Evolutionary conservation across 2,797 vertebrate species (phyloP).

Genomic region (Loris lydekkerianus): DNA sequence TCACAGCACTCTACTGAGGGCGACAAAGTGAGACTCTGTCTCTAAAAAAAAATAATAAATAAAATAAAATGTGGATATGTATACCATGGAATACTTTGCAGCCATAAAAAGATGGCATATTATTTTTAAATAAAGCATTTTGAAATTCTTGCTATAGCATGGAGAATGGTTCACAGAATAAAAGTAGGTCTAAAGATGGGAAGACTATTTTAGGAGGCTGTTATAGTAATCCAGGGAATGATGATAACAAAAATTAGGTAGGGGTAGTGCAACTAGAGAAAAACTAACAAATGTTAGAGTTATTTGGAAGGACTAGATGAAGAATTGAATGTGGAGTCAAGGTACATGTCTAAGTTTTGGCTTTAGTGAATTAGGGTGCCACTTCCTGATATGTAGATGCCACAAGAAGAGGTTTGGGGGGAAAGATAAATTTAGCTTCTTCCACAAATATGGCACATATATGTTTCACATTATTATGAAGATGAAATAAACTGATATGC

Average conservation of each 20-base stretch:
- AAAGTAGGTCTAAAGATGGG: neutral
- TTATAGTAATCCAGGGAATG: neutral
- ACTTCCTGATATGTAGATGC: neutral
- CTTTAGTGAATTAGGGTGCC: neutral
- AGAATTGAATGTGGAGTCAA: neutral
- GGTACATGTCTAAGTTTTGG: neutral
- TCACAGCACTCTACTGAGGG: too few species aligned
- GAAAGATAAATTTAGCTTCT: neutral
- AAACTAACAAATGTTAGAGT: neutral
- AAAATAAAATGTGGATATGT: too few species aligned
- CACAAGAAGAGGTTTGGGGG: neutral
- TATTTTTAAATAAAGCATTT: constrained; percentile 24
- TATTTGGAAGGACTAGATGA: neutral
- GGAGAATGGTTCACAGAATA: neutral
- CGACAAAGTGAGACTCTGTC: too few species aligned
- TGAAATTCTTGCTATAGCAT: neutral
- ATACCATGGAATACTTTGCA: too few species aligned
- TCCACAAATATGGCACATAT: neutral
- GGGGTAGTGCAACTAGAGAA: neutral
- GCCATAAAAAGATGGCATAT: neutral
- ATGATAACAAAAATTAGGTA: neutral
- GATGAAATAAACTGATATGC: neutral
- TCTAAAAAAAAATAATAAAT: too few species aligned
- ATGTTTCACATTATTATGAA: neutral
- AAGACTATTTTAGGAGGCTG: neutral